Conservation (phyloP, 2,888 invertebrate genomes). For the Eilema depressum region DNA sequence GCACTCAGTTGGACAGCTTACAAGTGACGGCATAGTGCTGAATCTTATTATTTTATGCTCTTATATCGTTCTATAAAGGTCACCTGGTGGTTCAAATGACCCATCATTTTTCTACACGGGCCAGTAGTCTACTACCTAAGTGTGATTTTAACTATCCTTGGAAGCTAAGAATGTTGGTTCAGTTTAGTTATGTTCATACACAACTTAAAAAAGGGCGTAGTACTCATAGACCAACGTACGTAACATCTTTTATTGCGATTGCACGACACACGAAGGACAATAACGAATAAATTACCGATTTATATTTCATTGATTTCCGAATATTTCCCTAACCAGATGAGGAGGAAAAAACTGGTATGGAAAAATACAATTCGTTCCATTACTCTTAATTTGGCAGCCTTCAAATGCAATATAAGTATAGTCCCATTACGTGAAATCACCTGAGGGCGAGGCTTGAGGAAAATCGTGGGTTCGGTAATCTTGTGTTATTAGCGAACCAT, state of each 20-base stretch:
- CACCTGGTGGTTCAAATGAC: too few relatives aligned
- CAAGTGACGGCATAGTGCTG: too few relatives aligned
- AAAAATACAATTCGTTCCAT: conserved; percentile 21
- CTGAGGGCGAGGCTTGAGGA: conserved; percentile 45
- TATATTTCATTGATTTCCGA: not conserved
- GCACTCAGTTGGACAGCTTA: too few relatives aligned
- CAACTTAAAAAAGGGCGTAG: too few relatives aligned
- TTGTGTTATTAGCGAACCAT: conserved; percentile 48
- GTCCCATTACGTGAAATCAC: conserved; percentile 40
- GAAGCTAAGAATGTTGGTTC: too few relatives aligned
- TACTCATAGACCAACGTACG: too few relatives aligned
- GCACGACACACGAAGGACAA: not conserved
- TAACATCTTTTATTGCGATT: not conserved
- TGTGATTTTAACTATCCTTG: too few relatives aligned
- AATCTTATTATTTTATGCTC: too few relatives aligned
- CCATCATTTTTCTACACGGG: too few relatives aligned
- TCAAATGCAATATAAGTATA: conserved; percentile 41
- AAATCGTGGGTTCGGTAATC: conserved; percentile 42
- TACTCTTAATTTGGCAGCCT: conserved; percentile 38
- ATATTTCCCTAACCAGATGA: conserved; percentile 9
- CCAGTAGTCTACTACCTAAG: too few relatives aligned
- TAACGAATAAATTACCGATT: not conserved
- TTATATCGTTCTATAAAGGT: too few relatives aligned
- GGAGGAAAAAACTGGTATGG: not conserved
- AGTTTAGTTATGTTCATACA: too few relatives aligned